Base-by-base conservation (phyloP, 2,797 vertebrate genomes). In the Halcyon badia region DNA sequence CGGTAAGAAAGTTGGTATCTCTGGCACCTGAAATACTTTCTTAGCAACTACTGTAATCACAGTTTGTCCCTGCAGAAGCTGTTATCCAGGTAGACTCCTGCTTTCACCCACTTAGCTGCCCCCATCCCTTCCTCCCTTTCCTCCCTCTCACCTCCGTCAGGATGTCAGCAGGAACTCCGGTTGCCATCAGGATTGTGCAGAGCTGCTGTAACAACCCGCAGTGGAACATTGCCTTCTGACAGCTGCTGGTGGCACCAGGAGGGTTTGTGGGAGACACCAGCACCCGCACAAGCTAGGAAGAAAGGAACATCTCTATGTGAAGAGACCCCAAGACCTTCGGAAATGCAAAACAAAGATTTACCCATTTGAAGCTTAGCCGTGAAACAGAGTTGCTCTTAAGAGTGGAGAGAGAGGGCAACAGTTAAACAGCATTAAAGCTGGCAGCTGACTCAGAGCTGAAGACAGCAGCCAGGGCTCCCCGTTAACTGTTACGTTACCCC, bases 131-230 rank as follows among this genome's bases (percentile, higher is more conserved):
- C 30, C 15, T 5, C 11, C 46, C 1, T 2, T 8, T 48, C 6
- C 26, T 21, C 30, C 56, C 25, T 18, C 69, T 98, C 97, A 99
- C 99, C 98, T 99, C 99, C 1, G 99, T 99, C 87, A 99, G 99
- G 94, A 99, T 99, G 75, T 99, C 99, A 30, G 99, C 99, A 83
- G 99, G 99, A 78, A 99, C 99, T 1, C 99, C 99, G 0, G 99
- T 99, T 22, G 99, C 99, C 99, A 99, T 99, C 57, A 99, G 98
- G 97, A 99, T 99, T 22, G 99, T 99, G 83, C 99, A 99, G 87
- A 99, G 98, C 98, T 99, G 99, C 94, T 99, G 99, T 54, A 99
- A 91, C 56, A 99, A 97, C n/a, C 99, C 99, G 41, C 99, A 99
- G 97, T 99, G 99, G 95, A 98, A 99, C 99, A 99, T 99, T 16